Evolutionary conservation across 1,140 invertebrate species (phyloP).

Genomic region (Drosophila repleta): DNA sequence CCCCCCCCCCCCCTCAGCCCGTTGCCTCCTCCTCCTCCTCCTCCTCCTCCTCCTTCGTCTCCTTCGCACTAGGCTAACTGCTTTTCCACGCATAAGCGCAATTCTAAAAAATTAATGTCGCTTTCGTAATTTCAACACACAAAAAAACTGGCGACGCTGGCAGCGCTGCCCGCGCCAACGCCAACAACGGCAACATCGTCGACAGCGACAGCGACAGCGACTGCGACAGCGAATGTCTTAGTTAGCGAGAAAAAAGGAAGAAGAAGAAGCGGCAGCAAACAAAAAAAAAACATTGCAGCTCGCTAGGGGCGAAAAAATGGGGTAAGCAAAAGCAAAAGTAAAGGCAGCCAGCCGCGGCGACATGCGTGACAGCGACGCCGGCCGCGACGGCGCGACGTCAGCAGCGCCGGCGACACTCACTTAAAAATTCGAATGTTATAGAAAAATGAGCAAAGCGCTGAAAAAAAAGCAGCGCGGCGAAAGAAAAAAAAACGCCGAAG

Average conservation of each 20-base stretch:
- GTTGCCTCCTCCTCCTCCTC: background rate
- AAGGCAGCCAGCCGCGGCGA: slow-evolving; percentile 15
- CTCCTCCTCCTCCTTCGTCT: background rate
- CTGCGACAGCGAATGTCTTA: slow-evolving; percentile 42
- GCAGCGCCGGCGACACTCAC: slow-evolving; percentile 58
- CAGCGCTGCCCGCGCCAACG: slow-evolving; percentile 9
- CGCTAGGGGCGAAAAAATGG: slow-evolving; percentile 50
- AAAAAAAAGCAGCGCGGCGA: slow-evolving; percentile 30
- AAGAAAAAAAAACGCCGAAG: slow-evolving; percentile 53
- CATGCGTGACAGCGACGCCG: slow-evolving; percentile 3
- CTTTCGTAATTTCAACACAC: slow-evolving; percentile 78
- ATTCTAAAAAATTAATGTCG: slow-evolving; percentile 83
- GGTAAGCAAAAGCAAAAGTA: slow-evolving; percentile 44
- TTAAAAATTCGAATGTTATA: slow-evolving; percentile 82
- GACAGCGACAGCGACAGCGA: slow-evolving; percentile 12
- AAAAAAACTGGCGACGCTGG: slow-evolving; percentile 34
- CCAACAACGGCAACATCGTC: slow-evolving; percentile 17
- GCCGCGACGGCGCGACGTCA: background rate
- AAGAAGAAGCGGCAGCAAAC: background rate
- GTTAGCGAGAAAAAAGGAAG: slow-evolving; percentile 36
- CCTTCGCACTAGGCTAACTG: slow-evolving; percentile 29
- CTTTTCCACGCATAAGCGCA: slow-evolving; percentile 66
- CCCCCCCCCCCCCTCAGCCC: no score
- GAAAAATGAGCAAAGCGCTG: slow-evolving; percentile 74
- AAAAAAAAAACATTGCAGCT: slow-evolving; percentile 52